Base-by-base conservation (phyloP, 2,888 invertebrate genomes). In the Leptinotarsa peninsularis region DNA sequence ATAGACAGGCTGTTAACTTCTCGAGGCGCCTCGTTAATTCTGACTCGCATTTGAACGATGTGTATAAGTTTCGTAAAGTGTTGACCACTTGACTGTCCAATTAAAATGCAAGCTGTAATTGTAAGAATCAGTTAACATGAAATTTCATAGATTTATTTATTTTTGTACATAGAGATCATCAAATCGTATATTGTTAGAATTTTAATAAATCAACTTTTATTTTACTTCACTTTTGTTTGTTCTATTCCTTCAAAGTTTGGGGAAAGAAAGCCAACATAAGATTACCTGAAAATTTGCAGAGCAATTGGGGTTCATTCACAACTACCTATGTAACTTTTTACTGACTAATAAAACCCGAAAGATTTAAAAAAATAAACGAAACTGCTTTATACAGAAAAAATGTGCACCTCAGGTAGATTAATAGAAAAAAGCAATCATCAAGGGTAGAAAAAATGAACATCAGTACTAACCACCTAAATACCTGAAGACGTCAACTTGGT, bases 21-120 rank as follows among this genome's bases (percentile, higher is more conserved):
- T 67, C 58, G 50, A 71, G 72, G 72, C 71, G 74, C 18, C 68
- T 78, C 33, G 72, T 78, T 49, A 74, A 79, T 74, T 79, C 76
- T 13, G 75, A 76, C 71, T 75, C 76, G 14, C 74, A 77, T 17
- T 73, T 77, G 4, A 76, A 78, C n/a, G 76, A 77, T 68, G 71
- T 78, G 50, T 78, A 78, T 73, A 77, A 73, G 70, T 73, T 73
- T 69, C 78, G 78, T 67, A 80, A 80, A 76, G 76, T 80, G 33
- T 75, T 72, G 49, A 74, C 73, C 54, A 75, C 75, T 23, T 78
- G 76, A 68, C 27, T 50, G 49, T 63, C 18, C 63, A 63, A 63
- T 63, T 63, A 63, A 63, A 63, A 33, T 27, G 63, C 63, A 63
- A 63, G 63, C 18, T 63, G 17, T 63, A 27, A 63, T 63, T 63